A percentile compares a stretch with the other conserved stretches of the same genome.
phyloP scores from a whole-genome alignment of 2,113 vertebrate genomes.

The Marmota monax region DNA sequence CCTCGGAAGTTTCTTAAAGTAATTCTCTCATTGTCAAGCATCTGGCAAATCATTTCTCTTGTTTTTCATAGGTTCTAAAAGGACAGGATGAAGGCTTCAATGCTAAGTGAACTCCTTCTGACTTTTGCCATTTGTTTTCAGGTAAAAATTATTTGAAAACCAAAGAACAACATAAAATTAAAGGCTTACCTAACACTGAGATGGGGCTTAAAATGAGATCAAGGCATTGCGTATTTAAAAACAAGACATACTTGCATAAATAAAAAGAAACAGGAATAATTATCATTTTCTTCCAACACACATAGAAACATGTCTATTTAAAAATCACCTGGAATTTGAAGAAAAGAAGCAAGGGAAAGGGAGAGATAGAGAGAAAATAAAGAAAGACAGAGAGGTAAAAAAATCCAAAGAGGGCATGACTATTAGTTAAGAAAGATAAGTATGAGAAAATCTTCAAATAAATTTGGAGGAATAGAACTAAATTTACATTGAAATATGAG shows the following conservation, averaged over 20 bases:
- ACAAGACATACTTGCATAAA: neutral
- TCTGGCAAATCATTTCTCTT: neutral
- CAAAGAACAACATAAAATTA: neutral
- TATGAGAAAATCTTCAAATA: slow-evolving; percentile 31
- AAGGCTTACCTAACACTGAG: neutral
- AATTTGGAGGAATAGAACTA: neutral
- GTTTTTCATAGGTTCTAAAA: slow-evolving; percentile 39
- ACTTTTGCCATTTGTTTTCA: slow-evolving; percentile 59
- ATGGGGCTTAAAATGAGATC: neutral
- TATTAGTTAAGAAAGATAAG: neutral
- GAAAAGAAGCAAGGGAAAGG: neutral
- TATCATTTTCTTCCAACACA: neutral
- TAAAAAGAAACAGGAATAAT: neutral
- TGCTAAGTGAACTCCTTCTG: slow-evolving; percentile 54
- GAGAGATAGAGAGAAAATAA: neutral
- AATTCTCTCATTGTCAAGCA: neutral
- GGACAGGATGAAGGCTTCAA: slow-evolving; percentile 42
- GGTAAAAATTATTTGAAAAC: slow-evolving; percentile 59
- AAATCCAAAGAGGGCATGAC: neutral
- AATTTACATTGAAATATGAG: neutral
- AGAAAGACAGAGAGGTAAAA: neutral
- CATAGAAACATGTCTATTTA: neutral
- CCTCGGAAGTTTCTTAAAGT: neutral
- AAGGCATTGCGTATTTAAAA: neutral
- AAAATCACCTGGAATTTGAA: neutral